Base-by-base conservation (phyloP, 2,888 invertebrate genomes). In the Cyaniris semiargus region DNA sequence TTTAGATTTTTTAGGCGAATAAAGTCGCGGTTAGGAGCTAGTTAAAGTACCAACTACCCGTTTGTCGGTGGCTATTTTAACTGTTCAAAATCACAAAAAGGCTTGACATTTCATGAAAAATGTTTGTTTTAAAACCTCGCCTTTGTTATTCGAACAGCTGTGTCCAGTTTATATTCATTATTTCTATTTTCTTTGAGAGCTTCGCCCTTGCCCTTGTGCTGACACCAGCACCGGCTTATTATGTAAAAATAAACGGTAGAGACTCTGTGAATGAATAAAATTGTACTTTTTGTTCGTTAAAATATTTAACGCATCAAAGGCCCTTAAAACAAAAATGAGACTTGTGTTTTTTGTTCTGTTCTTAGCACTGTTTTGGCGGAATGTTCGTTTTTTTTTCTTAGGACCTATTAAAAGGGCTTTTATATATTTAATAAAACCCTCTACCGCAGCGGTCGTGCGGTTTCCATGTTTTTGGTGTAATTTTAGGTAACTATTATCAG, bases 251-350 rank as follows among this genome's bases (percentile, higher is more conserved):
- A 60, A 60, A 60, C 23, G 60, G 23, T 60, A 23, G 53, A 60
- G 60, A 60, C 13, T 58, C 6, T 58, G 21, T 58, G 58, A 21
- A 58, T 58, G 3, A 58, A 58, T 58, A 18, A 56, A 56, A 56
- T 56, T n/a, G 56, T 56, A 56, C 8, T 58, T 58, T 21, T 58
- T 58, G n/a, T 58, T 58, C n/a, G 58, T 58, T 58, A 58, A n/a
- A 21, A 31, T 34, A 34, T 58, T 58, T 58, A 58, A 58, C n/a
- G n/a, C n/a, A 44, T 34, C 34, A 34, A 34, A 34, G 34, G 34
- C 6, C 34, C 34, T 34, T 34, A 44, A 44, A 44, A 44, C 8
- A 44, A 2, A 3, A 10, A 3, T 44, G 44, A 10, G 10, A 2
- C 13, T 44, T 44, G 44, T 44, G 1, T n/a, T 10, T 44, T 44